Percentiles rank a stretch among this genome's conserved stretches.
Conservation (phyloP, 1,140 invertebrate species). For the Melipona quadrifasciata region DNA sequence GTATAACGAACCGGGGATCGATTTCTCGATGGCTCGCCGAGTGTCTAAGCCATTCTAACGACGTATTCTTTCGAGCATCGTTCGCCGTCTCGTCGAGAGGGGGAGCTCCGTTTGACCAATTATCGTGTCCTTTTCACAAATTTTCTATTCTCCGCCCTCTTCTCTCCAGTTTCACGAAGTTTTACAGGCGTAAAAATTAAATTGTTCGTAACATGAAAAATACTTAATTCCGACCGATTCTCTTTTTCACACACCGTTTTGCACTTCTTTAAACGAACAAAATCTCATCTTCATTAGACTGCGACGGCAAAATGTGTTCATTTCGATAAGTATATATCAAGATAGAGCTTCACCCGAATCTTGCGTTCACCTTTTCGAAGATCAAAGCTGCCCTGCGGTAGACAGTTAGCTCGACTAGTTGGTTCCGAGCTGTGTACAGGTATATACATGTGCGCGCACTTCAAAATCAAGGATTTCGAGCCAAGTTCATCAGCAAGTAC, state of each 20-base stretch:
- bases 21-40: slow-evolving; percentile 23
- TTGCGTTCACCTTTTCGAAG: background rate
- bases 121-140: background rate
- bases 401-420: slow-evolving; percentile 6
- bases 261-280: too few relatives aligned
- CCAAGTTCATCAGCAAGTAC: slow-evolving; percentile 9
- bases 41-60: slow-evolving; percentile 22
- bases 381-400: slow-evolving; percentile 19
- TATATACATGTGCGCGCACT: background rate
- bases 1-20: slow-evolving; percentile 37
- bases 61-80: slow-evolving; percentile 17
- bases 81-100: background rate
- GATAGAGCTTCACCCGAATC: slow-evolving; percentile 13
- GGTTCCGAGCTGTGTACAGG: background rate
- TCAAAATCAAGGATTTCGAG: slow-evolving; percentile 4
- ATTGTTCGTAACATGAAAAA: too few relatives aligned
- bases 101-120: too few relatives aligned
- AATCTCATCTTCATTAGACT: too few relatives aligned
- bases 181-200: background rate
- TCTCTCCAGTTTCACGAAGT: background rate
- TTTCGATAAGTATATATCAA: too few relatives aligned
- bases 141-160: background rate
- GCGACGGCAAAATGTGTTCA: too few relatives aligned
- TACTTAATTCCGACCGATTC: too few relatives aligned
- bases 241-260: too few relatives aligned